A percentile compares a stretch with the other conserved stretches of the same genome.
These are phyloP conservation scores for Tyria jacobaeae DNA, from an alignment of 2,888 invertebrate species.

Conservation along the genomic window DNA sequence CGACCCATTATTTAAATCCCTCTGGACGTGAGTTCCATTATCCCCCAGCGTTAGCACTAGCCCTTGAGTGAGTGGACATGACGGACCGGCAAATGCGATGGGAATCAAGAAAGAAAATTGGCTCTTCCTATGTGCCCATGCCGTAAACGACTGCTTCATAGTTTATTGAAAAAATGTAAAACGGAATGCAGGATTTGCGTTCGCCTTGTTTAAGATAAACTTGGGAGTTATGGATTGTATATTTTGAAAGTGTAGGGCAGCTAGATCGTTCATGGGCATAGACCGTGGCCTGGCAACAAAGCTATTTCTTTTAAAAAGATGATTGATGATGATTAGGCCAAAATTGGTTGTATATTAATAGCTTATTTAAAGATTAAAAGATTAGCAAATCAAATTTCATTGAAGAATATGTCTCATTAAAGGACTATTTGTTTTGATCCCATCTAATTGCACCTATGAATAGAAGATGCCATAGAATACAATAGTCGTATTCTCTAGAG, in stretches of 20 bases:
- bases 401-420: too few relatives aligned
- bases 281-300: conserved; percentile 29
- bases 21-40: conserved; percentile 74
- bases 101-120: conserved; percentile 62
- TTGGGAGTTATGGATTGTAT: conserved; percentile 34
- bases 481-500: too few relatives aligned
- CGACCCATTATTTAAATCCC: conserved; percentile 80
- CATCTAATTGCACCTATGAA: too few relatives aligned
- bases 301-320: conserved; percentile 6
- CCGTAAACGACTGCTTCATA: conserved; percentile 32
- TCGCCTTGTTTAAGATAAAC: conserved; percentile 43
- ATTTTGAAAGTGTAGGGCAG: conserved; percentile 13
- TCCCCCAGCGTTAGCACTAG: conserved; percentile 59
- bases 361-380: too few relatives aligned
- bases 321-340: not conserved
- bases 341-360: too few relatives aligned
- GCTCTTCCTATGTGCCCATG: conserved; percentile 32
- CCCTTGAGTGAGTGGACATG: conserved; percentile 65
- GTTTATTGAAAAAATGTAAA: conserved; percentile 35
- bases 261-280: conserved; percentile 1
- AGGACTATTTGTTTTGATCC: too few relatives aligned
- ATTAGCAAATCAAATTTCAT: too few relatives aligned
- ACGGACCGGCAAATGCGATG: conserved; percentile 59
- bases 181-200: conserved; percentile 34
- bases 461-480: too few relatives aligned